Base-by-base conservation (phyloP, 2,797 vertebrate genomes). In the Pelochelys cantorii region DNA sequence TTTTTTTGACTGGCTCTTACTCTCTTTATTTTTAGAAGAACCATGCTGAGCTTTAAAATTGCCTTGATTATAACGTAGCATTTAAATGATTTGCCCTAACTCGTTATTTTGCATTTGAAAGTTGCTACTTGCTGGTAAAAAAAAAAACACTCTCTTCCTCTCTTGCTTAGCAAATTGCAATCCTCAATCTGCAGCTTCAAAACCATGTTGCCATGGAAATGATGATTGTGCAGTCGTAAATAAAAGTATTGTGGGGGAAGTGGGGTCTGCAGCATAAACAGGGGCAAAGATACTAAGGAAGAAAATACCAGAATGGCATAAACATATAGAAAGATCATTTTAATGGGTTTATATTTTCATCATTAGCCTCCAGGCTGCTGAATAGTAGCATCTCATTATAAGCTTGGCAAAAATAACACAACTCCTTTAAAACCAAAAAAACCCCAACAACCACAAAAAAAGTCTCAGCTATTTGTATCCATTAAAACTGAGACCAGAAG, bases 191-290 rank as follows among this genome's bases (percentile, higher is more conserved):
- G 97, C 97, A 87, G 96, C 94, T 97, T 97, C 96, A 96, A 96
- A 97, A 98, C 59, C 96, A 93, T 89, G 98, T 98, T 98, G 97
- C 98, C 98, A 98, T 98, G 98, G 98, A 98, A 97, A 98, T 95
- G 96, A 97, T 96, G 95, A 96, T 96, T 98, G 94, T 96, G 97
- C 98, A 97, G 97, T 97, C 83, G 91, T 98, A 98, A 98, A 98
- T 98, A 98, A 98, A 98, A 98, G 98, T 98, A 97, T 97, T 97
- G 95, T 93, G 93, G 97, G 97, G 98, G 98, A 98, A 98, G 96
- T 55, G 95, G 97, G 97, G 97, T 97, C 97, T 97, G 95, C 90
- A 0, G 97, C 97, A 96, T 93, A 97, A 97, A 97, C 97, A 88
- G 94, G 97, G 97, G 95, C 97, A 94, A 91, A 97, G 97, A 97